These are phyloP conservation scores for Sturnus vulgaris DNA, from an alignment of 2,113 vertebrate species.

Conservation along the genomic window DNA sequence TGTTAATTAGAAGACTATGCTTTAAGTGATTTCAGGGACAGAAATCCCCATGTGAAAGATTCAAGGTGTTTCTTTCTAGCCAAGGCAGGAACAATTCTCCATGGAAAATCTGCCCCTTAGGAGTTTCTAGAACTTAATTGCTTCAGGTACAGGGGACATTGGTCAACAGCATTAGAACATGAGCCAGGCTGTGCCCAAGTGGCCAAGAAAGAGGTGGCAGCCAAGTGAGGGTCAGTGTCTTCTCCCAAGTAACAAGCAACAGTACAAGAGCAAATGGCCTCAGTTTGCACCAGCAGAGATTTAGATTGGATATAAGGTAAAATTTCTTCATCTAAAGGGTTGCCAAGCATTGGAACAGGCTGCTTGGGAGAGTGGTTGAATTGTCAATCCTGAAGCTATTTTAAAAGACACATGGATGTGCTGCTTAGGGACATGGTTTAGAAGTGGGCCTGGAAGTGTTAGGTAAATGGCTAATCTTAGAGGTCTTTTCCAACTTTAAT, in stretches of 20 bases:
- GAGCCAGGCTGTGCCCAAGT: not conserved
- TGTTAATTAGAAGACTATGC: not conserved
- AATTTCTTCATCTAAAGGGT: not conserved
- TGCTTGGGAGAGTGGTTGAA: not conserved
- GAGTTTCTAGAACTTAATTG: not conserved
- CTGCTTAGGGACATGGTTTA: not conserved
- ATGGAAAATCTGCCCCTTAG: not conserved
- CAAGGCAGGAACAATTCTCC: not conserved
- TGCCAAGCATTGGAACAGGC: not conserved
- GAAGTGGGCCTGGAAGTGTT: not conserved
- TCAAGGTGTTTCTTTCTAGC: not conserved
- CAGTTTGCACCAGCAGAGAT: not conserved
- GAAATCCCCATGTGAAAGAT: not conserved
- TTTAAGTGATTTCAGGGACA: not conserved
- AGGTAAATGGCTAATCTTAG: not conserved
- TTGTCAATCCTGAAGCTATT: not conserved
- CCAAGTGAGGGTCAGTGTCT: fast-evolving
- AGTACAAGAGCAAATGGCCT: not conserved
- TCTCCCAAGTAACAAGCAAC: too few species aligned
- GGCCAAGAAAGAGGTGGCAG: not conserved
- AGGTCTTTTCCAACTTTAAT: not conserved
- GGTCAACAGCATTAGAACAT: not conserved
- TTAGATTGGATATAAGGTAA: not conserved
- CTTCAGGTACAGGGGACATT: not conserved
- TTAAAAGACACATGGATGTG: not conserved